Evolutionary conservation across 1,140 invertebrate genomes (phyloP).

Genomic region (Drosophila parabipectinata): DNA sequence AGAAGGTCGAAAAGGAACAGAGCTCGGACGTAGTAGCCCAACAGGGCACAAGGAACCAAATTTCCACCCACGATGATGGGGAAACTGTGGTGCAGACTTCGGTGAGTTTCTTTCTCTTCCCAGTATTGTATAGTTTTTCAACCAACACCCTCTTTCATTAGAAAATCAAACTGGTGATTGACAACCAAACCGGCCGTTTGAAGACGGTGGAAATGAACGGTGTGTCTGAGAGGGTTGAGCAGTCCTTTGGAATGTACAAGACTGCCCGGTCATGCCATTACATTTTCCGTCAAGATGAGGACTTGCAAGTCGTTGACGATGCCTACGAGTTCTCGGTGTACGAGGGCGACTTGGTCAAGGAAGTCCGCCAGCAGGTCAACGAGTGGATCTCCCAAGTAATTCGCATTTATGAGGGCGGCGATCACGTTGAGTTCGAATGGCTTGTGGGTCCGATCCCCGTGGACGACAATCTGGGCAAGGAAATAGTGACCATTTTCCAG

Average conservation of each 20-base stretch:
- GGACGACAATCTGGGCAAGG: constrained; percentile 90
- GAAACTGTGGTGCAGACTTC: constrained; percentile 55
- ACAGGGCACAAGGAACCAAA: background rate
- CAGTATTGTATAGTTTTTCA: background rate
- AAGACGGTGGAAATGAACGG: constrained; percentile 85
- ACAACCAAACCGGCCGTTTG: constrained; percentile 83
- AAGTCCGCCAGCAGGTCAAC: constrained; percentile 91
- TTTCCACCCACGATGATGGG: background rate
- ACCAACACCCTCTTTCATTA: background rate
- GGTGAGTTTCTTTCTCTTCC: constrained; percentile 18
- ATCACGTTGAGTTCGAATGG: constrained; percentile 95
- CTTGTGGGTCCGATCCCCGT: constrained; percentile 96
- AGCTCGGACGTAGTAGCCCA: background rate
- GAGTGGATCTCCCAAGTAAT: constrained; percentile 93
- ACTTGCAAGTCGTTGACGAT: constrained; percentile 82
- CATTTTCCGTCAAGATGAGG: constrained; percentile 90
- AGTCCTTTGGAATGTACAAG: constrained; percentile 92
- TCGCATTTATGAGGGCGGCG: constrained; percentile 88
- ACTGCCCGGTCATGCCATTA: constrained; percentile 92
- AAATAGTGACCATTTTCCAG: constrained; percentile 91
- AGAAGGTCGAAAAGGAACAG: constrained; percentile 12
- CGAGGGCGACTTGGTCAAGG: constrained; percentile 90
- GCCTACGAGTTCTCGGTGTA: constrained; percentile 84
- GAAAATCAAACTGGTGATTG: constrained; percentile 55
- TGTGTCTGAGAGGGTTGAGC: constrained; percentile 79